Percentiles rank a stretch among this genome's conserved stretches.
phyloP scores from a whole-genome alignment of 2,797 vertebrate species.

The Ambastaia sidthimunki region DNA sequence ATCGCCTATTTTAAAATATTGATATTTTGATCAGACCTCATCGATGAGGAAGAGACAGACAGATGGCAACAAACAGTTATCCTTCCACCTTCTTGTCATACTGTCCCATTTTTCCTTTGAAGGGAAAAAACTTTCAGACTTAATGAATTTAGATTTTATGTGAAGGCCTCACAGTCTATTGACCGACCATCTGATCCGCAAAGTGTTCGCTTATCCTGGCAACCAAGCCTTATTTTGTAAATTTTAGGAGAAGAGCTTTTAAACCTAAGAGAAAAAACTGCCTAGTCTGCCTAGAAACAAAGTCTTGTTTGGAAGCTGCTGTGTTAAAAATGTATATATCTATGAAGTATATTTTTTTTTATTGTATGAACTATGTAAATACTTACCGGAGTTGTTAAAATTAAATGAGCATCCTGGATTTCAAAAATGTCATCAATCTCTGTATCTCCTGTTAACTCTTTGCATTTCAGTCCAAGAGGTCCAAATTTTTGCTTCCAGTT shows the following conservation, averaged over 20 bases:
- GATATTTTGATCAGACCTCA: slow-evolving; percentile 72
- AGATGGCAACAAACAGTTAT: slow-evolving; percentile 89
- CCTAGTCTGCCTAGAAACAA: background rate
- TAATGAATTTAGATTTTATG: background rate
- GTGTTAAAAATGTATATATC: too few species aligned
- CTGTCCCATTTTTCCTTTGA: slow-evolving; percentile 98
- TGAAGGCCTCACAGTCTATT: background rate
- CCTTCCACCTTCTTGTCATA: slow-evolving; percentile 96
- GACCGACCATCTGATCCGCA: background rate
- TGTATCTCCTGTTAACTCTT: slow-evolving; percentile 97
- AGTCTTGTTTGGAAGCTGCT: background rate
- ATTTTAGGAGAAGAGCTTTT: background rate
- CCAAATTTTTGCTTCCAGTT: slow-evolving; percentile 96
- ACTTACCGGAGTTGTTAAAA: slow-evolving; percentile 94
- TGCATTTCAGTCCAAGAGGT: slow-evolving; percentile 90
- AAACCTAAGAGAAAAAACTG: too few species aligned
- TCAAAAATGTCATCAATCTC: slow-evolving; percentile 96
- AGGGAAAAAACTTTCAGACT: slow-evolving; percentile 14
- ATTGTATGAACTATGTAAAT: too few species aligned
- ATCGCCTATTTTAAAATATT: background rate
- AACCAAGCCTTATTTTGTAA: background rate
- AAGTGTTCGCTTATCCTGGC: background rate
- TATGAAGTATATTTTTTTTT: too few species aligned
- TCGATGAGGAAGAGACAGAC: slow-evolving; percentile 95
- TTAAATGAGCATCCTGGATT: slow-evolving; percentile 93